phyloP scores from a whole-genome alignment of 2,888 invertebrate genomes.

The Leptarthrus brevirostris region DNA sequence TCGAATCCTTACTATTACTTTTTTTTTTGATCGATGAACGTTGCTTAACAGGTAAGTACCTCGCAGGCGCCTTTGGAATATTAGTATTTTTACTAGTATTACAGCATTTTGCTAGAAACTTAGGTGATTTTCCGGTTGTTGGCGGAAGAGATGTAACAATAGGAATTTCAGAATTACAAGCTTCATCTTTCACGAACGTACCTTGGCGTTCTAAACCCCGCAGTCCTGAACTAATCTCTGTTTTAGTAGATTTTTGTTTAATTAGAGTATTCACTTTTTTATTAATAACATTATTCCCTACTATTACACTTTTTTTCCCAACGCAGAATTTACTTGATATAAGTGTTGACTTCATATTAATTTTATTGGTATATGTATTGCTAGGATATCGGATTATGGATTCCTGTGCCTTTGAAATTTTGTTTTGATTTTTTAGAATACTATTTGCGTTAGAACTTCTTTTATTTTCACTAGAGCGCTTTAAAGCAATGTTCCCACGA shows the following conservation, averaged over 20 bases:
- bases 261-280: slow-evolving; percentile 44
- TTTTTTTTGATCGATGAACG: slow-evolving; percentile 66
- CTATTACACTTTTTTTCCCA: slow-evolving; percentile 45
- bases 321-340: slow-evolving; percentile 33
- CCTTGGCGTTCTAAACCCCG: slow-evolving; percentile 79
- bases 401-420: slow-evolving; percentile 53
- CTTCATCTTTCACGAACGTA: slow-evolving; percentile 91
- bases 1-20: slow-evolving; percentile 36
- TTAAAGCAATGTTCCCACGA: too few relatives aligned
- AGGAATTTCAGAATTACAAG: slow-evolving; percentile 64
- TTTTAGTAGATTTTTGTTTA: slow-evolving; percentile 59
- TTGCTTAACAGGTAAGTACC: slow-evolving; percentile 58
- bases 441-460: slow-evolving; percentile 51
- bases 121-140: slow-evolving; percentile 60
- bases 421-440: slow-evolving; percentile 52
- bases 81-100: slow-evolving; percentile 23
- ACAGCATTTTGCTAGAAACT: slow-evolving; percentile 61
- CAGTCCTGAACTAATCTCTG: slow-evolving; percentile 49
- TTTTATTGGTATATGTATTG: too few relatives aligned
- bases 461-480: too few relatives aligned
- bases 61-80: slow-evolving; percentile 53
- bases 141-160: slow-evolving; percentile 60
- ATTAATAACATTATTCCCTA: slow-evolving; percentile 57
- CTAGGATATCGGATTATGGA: too few relatives aligned
- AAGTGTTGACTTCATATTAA: too few relatives aligned